Evolutionary conservation across 2,797 vertebrate species (phyloP), one percentile per base, ranked within the genome.

Genomic region (Todus mexicanus): DNA sequence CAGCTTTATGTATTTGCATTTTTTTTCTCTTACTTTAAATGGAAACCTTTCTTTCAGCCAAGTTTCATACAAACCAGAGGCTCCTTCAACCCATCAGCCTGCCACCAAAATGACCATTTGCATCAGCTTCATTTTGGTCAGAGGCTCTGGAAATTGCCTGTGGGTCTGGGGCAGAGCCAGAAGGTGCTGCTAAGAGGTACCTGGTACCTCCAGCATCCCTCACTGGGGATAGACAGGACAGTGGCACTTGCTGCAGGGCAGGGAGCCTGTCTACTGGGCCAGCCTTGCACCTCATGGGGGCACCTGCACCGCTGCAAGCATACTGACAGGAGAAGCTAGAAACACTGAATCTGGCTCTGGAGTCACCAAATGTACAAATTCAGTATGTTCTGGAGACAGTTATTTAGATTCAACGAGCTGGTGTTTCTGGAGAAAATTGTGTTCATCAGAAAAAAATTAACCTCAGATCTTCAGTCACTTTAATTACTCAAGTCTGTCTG

Each of bases 191-290:
- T 0, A 1, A 43, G 56, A 73, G 16, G 11, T 20, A 8, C 6
- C 15, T 1, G 1, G 5, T 7, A 50, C 16, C 16, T 9, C 20
- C 7, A 2, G 19, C 31, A 22, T 5, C 17, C 20, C 13, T 57
- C 0, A 0, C 9, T 5, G 3, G 23, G 10, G 10, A 13, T 2
- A 5, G 20, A 20, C 20, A 35, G 35, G 16, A 5, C 40, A 72
- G 75, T 11, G 60, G 6, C 12, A 13, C 21, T 12, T 81, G 31
- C 14, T 54, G 51, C n/a, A 48, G 27, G 10, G 6, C 5, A 33
- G 27, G 20, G 6, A 48, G 6, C 27, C 31, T 43, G 47, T 23
- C 17, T 54, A 19, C 53, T 59, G 59, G 22, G 40, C 15, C 19
- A 29, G 17, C 2, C 7, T 21, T n/a, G 18, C 1, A 37, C 23